Percentiles rank a stretch among this genome's conserved stretches.
phyloP scores from a whole-genome alignment of 2,113 vertebrate species.

The Terrapene triunguis region DNA sequence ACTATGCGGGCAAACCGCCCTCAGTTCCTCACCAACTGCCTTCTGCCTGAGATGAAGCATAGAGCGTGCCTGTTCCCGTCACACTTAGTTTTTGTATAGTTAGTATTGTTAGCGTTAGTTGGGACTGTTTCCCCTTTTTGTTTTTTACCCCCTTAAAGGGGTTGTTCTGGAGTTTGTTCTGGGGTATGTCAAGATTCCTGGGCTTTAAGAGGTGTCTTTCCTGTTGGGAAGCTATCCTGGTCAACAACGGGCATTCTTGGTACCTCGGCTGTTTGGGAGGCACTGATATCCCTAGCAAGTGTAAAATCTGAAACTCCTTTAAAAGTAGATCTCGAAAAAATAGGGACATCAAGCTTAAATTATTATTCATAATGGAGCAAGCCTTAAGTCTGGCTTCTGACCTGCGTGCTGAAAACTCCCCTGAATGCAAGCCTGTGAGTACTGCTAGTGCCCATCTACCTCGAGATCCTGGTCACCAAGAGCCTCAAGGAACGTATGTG shows the following conservation, averaged over 20 bases:
- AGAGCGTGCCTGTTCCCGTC: not conserved
- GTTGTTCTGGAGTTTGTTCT: not conserved
- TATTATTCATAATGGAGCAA: not conserved
- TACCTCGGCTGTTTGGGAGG: not conserved
- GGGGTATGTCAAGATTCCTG: not conserved
- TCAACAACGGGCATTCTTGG: not conserved
- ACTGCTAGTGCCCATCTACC: not conserved
- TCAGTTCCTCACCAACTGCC: not conserved
- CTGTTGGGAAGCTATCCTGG: not conserved
- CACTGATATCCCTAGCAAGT: not conserved
- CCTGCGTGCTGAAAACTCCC: not conserved
- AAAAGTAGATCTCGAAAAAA: not conserved
- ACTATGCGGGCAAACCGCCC: not conserved
- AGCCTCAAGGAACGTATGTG: not conserved
- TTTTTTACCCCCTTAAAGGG: not conserved
- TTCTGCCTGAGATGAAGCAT: not conserved
- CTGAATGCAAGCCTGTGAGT: not conserved
- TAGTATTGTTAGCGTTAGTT: not conserved
- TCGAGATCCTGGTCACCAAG: not conserved
- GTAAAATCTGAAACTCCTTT: no score
- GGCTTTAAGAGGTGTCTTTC: not conserved
- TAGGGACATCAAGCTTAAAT: not conserved
- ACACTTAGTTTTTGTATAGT: not conserved
- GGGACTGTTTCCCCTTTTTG: not conserved
- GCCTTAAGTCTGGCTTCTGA: not conserved